A percentile compares a stretch with the other conserved stretches of the same genome.
These are phyloP conservation scores for Drosophila koepferae DNA, from an alignment of 2,888 invertebrate genomes.

Conservation along the genomic window DNA sequence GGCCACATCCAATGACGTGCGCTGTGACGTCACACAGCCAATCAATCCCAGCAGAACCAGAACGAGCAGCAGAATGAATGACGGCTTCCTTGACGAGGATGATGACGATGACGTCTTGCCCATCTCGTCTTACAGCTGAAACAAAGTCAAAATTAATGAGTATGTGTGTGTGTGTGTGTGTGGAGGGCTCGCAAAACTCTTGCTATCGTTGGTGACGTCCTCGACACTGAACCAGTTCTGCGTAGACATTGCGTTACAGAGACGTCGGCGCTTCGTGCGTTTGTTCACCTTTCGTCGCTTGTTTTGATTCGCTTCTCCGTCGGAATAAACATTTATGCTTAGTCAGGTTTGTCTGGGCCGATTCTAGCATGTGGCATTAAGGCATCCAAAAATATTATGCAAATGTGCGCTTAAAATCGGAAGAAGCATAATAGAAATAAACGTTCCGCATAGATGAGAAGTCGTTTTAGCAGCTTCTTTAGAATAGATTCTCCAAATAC, in stretches of 20 bases:
- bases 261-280: conserved; percentile 49
- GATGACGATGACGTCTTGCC: conserved; percentile 22
- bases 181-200: conserved; percentile 46
- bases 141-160: conserved; percentile 17
- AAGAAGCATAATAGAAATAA: background rate
- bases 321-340: conserved; percentile 18
- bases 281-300: conserved; percentile 69
- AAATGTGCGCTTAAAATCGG: conserved; percentile 13
- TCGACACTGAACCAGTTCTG: conserved; percentile 77
- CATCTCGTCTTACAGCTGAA: conserved; percentile 40
- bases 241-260: conserved; percentile 54
- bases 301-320: conserved; percentile 60
- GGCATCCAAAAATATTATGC: conserved; percentile 42
- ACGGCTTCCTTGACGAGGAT: conserved; percentile 12
- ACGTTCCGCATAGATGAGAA: conserved; percentile 27
- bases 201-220: conserved; percentile 67
- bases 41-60: conserved; percentile 36
- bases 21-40: conserved; percentile 66
- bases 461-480: conserved; percentile 9
- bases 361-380: conserved; percentile 54
- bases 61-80: conserved; percentile 19
- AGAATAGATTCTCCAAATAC: conserved; percentile 8
- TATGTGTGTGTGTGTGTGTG: no score
- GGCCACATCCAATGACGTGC: conserved; percentile 75
- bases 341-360: conserved; percentile 38